Percentiles rank a stretch among this genome's conserved stretches.
Conservation (phyloP, 1,140 invertebrate species). For the Apocrypta bakeri region DNA sequence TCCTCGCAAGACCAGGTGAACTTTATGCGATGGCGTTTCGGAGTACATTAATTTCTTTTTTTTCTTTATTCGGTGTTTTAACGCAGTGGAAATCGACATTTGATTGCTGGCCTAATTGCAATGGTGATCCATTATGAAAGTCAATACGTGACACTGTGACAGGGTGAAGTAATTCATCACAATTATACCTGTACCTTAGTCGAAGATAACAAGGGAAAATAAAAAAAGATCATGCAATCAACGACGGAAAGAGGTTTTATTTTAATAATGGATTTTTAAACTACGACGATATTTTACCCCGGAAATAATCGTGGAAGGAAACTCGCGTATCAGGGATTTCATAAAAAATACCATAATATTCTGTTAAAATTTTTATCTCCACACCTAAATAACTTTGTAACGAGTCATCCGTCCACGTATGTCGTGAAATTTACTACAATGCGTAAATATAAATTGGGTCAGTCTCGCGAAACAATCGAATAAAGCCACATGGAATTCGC, state of each 20-base stretch:
- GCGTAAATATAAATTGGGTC: background rate
- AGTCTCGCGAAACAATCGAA: background rate
- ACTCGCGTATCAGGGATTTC: background rate
- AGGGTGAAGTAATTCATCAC: slow-evolving; percentile 8
- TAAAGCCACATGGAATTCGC: background rate
- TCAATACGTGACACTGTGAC: slow-evolving; percentile 30
- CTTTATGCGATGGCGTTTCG: slow-evolving; percentile 34
- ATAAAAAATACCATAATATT: background rate
- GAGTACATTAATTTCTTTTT: background rate
- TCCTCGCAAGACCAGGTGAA: slow-evolving; percentile 64
- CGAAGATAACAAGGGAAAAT: slow-evolving; percentile 17
- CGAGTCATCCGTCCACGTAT: background rate
- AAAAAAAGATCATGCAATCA: background rate
- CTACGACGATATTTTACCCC: too few relatives aligned
- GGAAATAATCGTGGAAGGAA: background rate
- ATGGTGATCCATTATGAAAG: slow-evolving; percentile 32
- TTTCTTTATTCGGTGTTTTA: background rate
- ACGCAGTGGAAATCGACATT: slow-evolving; percentile 19
- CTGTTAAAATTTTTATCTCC: background rate
- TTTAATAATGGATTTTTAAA: background rate
- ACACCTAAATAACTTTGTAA: background rate
- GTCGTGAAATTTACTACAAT: background rate
- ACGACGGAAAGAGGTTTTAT: background rate
- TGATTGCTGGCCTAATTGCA: slow-evolving; percentile 44
- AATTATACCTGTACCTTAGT: background rate